Evolutionary conservation across 2,888 invertebrate species (phyloP).

Genomic region (Acronicta alni): DNA sequence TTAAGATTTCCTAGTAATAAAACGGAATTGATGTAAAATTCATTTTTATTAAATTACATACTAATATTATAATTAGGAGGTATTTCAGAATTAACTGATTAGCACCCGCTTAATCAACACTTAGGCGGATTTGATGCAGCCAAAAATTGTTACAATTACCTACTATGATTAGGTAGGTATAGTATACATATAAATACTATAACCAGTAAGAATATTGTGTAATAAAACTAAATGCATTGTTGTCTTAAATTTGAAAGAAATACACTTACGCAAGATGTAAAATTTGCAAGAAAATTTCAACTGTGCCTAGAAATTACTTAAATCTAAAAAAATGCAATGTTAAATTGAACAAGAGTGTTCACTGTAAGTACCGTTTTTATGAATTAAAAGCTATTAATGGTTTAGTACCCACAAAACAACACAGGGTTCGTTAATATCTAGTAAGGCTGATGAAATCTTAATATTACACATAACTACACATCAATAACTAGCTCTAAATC

Average conservation of each 20-base stretch:
- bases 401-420: slow-evolving; percentile 26
- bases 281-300: slow-evolving; percentile 11
- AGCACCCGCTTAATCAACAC: slow-evolving; percentile 46
- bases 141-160: slow-evolving; percentile 25
- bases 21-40: slow-evolving; percentile 34
- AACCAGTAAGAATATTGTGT: slow-evolving; percentile 30
- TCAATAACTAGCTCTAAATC: slow-evolving; percentile 27
- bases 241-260: slow-evolving; percentile 28
- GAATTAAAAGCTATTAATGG: neutral
- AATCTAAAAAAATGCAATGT: slow-evolving; percentile 1
- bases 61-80: slow-evolving; percentile 38
- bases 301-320: neutral
- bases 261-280: slow-evolving; percentile 3
- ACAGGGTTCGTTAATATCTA: slow-evolving; percentile 37
- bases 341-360: too few species aligned
- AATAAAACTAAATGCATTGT: slow-evolving; percentile 43
- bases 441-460: slow-evolving; percentile 51
- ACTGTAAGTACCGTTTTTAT: too few species aligned
- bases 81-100: slow-evolving; percentile 39
- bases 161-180: too few species aligned
- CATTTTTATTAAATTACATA: slow-evolving; percentile 41
- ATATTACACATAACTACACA: slow-evolving; percentile 25
- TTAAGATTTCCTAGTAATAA: slow-evolving; percentile 7
- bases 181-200: slow-evolving; percentile 1
- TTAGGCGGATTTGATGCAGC: slow-evolving; percentile 51